Evolutionary conservation across 1,140 invertebrate genomes (phyloP).

Genomic region (Pseudomyrmex concolor): DNA sequence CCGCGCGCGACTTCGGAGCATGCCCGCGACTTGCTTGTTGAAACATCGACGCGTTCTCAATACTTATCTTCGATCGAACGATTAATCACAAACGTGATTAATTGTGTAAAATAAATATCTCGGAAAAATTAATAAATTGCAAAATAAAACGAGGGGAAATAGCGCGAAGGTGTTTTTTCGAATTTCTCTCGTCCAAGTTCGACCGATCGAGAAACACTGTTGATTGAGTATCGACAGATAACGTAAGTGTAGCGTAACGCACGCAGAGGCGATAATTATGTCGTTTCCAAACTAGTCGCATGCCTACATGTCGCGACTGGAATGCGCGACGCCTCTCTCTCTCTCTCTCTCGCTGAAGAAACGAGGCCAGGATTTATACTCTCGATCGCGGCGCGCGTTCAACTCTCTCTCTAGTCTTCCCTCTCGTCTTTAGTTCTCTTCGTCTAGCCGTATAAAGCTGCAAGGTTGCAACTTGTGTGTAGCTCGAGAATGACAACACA

Average conservation of each 20-base stretch:
- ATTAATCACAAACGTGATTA: too few relatives aligned
- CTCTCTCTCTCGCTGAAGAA: not conserved
- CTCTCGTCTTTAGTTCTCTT: conserved; percentile 21
- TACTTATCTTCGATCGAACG: not conserved
- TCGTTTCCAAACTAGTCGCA: conserved; percentile 70
- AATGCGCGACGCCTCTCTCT: conserved; percentile 51
- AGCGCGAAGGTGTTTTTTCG: too few relatives aligned
- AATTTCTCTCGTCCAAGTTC: too few relatives aligned
- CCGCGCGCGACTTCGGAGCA: not conserved
- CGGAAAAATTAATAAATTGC: too few relatives aligned
- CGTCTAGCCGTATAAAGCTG: conserved; percentile 58
- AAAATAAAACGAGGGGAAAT: too few relatives aligned
- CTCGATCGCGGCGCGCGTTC: conserved; percentile 45
- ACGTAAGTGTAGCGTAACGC: conserved; percentile 46
- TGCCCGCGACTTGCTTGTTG: not conserved
- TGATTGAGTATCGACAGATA: conserved; percentile 33
- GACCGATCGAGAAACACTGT: conserved; percentile 27
- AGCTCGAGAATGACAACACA: conserved; percentile 50
- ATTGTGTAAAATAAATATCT: too few relatives aligned
- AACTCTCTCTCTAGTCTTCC: conserved; percentile 16
- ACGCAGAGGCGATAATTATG: conserved; percentile 61
- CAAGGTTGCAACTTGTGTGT: conserved; percentile 48
- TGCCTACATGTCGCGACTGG: conserved; percentile 59
- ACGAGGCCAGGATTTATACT: conserved; percentile 48
- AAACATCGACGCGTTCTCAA: not conserved